Percentiles rank a stretch among this genome's conserved stretches.
Conservation (phyloP, 2,797 vertebrate species). For the Sebastes cheni region DNA sequence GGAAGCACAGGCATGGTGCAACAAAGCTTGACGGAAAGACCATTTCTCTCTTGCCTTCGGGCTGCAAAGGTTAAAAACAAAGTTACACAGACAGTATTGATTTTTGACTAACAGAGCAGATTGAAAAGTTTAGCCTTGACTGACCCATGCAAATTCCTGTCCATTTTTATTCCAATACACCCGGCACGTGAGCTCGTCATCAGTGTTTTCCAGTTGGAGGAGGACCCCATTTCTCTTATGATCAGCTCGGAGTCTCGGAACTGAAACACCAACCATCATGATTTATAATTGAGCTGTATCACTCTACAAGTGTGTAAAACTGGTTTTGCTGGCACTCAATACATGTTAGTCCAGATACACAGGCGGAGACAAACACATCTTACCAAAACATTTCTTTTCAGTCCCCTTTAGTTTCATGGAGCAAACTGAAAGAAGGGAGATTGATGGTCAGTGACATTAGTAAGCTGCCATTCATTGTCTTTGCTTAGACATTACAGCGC, state of each 20-base stretch:
- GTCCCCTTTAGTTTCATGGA: background rate
- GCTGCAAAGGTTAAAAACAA: conserved; percentile 49
- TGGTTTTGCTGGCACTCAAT: background rate
- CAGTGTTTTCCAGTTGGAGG: conserved; percentile 48
- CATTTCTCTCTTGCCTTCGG: conserved; percentile 33
- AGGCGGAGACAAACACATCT: background rate
- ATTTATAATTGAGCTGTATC: background rate
- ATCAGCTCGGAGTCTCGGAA: conserved; percentile 59
- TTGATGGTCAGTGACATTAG: background rate
- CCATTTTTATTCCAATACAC: conserved; percentile 49
- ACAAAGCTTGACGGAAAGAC: conserved; percentile 54
- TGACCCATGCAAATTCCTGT: conserved; percentile 64
- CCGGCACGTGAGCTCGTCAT: conserved; percentile 40
- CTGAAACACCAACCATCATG: conserved; percentile 38
- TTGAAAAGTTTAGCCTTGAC: conserved; percentile 7
- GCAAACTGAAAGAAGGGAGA: conserved; percentile 51
- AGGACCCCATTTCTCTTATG: conserved; percentile 18
- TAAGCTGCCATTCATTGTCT: background rate
- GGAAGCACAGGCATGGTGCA: conserved; percentile 79
- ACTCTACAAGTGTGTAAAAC: background rate
- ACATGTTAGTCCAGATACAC: background rate
- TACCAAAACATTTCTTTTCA: conserved; percentile 50
- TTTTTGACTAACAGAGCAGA: background rate
- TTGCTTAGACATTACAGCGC: background rate
- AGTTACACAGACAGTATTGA: background rate